Base-by-base conservation (phyloP, 2,888 invertebrate genomes). In the Mesochorus sp. region DNA sequence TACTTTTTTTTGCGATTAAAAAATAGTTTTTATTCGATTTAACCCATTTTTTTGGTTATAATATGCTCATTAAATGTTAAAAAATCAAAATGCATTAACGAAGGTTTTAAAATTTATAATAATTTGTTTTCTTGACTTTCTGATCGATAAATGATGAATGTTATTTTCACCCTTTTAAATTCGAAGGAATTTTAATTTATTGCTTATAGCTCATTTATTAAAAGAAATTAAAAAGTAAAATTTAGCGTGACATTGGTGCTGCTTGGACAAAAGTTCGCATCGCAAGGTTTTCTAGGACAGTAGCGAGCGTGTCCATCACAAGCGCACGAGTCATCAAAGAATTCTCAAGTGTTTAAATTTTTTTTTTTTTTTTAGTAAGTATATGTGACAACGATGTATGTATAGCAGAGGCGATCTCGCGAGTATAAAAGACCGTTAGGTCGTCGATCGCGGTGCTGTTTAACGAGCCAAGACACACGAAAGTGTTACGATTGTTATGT, bases 401-500 rank as follows among this genome's bases (percentile, higher is more conserved):
- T 24, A 59, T 39, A 34, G 31, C 8, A 19, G 24, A 12, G 26
- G 47, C 17, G 26, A 42, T 28, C 19, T 17, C 59, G 4, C 19
- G 34, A 49, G 10, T 19, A 47, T 55, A 47, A 57, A 17, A 26
- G 68, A 73, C 77, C 77, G 77, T 77, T 77, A 73, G 68, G 57
- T 62, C 42, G 62, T 73, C 77, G 67, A 68, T 55, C 76, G 71
- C 0, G 68, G 66, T 72, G 68, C 73, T 73, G 73, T 77, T 77
- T 73, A 73, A 77, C 77, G 73, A 77, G 73, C 73, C 77, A 8
- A 47, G 67, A 67, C 77, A n/a, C n/a, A 77, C 72, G 73, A 73
- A 73, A 68, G 77, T 77, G 77, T 77, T 73, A 68, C 77, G 77
- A 77, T 77, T 73, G 68, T 73, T 64, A 67, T 68, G 77, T 62